These are phyloP conservation scores for Ectobius pallidus DNA, from an alignment of 2,888 invertebrate genomes.

Conservation along the genomic window DNA sequence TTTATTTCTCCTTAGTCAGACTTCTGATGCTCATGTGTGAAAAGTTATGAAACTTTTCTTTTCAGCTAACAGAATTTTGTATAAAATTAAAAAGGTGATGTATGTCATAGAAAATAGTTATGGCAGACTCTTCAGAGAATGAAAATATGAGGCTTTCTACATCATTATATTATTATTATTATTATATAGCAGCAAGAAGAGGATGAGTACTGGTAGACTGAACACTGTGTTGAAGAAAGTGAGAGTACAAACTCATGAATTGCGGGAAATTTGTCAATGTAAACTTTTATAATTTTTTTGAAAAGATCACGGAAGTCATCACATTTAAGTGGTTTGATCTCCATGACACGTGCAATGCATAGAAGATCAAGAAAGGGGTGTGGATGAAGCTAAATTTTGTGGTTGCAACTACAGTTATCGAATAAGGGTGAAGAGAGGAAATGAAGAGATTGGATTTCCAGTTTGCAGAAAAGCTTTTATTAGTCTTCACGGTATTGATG, in stretches of 20 bases:
- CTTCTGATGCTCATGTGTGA: neutral
- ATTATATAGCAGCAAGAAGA: neutral
- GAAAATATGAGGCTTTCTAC: neutral
- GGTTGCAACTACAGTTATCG: neutral
- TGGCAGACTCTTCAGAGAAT: slow-evolving; percentile 6
- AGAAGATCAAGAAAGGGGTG: slow-evolving; percentile 3
- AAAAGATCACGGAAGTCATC: neutral
- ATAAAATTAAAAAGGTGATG: neutral
- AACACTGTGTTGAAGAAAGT: neutral
- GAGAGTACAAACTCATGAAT: neutral
- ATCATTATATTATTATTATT: too few relatives aligned
- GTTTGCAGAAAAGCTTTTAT: slow-evolving; percentile 5
- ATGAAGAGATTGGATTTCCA: neutral
- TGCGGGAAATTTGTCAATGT: neutral
- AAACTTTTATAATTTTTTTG: neutral
- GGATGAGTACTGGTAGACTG: neutral
- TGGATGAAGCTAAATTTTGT: neutral
- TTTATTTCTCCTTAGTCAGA: slow-evolving; percentile 5
- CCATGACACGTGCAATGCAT: neutral
- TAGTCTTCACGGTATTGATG: slow-evolving; percentile 9
- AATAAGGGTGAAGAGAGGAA: neutral
- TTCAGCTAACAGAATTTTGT: too few relatives aligned
- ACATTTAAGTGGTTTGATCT: neutral
- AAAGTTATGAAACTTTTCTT: neutral
- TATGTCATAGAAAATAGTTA: neutral